Evolutionary conservation across 2,113 vertebrate species (phyloP).

Genomic region (Gobiocypris rarus): DNA sequence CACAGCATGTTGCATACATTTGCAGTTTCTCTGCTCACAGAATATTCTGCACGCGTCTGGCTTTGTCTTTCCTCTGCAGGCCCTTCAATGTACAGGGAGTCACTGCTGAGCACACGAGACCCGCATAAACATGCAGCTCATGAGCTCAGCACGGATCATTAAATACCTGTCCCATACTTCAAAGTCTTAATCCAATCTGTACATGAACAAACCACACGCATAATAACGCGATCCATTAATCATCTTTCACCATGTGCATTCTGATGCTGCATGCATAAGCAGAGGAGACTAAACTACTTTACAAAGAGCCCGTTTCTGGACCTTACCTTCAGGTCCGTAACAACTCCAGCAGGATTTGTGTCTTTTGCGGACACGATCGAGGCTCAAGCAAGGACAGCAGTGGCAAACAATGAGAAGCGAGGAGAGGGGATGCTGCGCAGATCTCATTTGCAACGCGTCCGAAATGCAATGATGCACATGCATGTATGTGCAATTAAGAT

Average conservation of each 20-base stretch:
- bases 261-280: neutral
- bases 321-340: slow-evolving; percentile 63
- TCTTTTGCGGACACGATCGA: slow-evolving; percentile 42
- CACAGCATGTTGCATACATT: neutral
- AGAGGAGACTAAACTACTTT: neutral
- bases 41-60: neutral
- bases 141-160: slow-evolving; percentile 1
- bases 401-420: slow-evolving; percentile 43
- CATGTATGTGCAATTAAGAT: slow-evolving; percentile 8
- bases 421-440: slow-evolving; percentile 29
- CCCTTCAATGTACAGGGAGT: neutral
- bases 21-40: neutral
- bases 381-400: slow-evolving; percentile 53
- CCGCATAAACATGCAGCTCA: slow-evolving; percentile 18
- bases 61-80: slow-evolving; percentile 2
- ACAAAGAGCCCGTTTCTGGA: neutral
- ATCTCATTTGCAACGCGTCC: slow-evolving; percentile 45
- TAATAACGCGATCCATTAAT: neutral
- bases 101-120: too few relatives aligned
- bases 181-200: neutral
- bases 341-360: slow-evolving; percentile 50
- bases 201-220: neutral
- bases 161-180: neutral
- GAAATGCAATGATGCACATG: slow-evolving; percentile 16
- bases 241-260: neutral